phyloP scores from a whole-genome alignment of 2,113 vertebrate genomes.

The Oreochromis niloticus region DNA sequence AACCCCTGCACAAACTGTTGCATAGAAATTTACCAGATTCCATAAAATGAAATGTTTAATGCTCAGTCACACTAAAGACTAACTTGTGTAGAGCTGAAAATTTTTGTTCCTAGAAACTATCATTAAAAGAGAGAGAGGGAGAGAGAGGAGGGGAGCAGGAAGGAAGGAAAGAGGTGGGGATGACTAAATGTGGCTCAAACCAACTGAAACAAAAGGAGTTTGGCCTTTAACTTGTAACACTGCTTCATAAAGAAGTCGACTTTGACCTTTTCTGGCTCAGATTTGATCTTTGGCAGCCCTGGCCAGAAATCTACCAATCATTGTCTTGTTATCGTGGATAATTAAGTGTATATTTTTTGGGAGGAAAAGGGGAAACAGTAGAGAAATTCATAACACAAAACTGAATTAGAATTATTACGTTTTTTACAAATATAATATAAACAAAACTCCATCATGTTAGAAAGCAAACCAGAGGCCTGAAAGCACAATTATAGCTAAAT shows the following conservation, averaged over 20 bases:
- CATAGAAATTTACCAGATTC: neutral
- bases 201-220: conserved; percentile 44
- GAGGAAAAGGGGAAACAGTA: neutral
- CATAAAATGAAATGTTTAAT: neutral
- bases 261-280: neutral
- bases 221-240: neutral
- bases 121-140: neutral
- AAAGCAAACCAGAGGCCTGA: neutral
- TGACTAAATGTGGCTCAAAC: conserved; percentile 35
- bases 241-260: neutral
- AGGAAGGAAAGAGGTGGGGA: conserved; percentile 71
- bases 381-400: neutral
- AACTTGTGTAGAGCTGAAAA: neutral
- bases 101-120: conserved; percentile 21
- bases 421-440: neutral
- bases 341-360: neutral
- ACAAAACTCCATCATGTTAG: neutral
- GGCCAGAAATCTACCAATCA: neutral
- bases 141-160: conserved; percentile 25
- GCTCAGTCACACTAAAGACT: neutral
- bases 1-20: neutral
- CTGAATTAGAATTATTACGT: neutral
- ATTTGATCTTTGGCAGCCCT: neutral
- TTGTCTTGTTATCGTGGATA: neutral
- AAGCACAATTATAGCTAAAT: neutral